Evolutionary conservation across 2,797 vertebrate genomes (phyloP).

Genomic region (Podarcis siculus): DNA sequence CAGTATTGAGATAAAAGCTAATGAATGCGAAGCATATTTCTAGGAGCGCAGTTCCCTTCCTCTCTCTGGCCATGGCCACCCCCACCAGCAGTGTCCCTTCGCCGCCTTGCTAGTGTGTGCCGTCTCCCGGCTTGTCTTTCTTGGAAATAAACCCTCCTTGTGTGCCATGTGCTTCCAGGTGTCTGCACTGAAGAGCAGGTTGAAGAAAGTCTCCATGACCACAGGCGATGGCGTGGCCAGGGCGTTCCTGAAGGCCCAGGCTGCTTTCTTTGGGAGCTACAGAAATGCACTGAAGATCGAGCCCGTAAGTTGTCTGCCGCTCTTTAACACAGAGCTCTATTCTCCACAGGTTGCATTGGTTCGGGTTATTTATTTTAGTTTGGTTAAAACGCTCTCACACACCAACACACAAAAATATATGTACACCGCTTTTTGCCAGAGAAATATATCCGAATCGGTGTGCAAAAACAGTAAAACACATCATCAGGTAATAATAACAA

Average conservation of each 20-base stretch:
- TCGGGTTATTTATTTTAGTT: not conserved
- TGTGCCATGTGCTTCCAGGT: conserved; percentile 78
- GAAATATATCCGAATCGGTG: too few species aligned
- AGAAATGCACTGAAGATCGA: conserved; percentile 93
- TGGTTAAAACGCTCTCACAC: too few species aligned
- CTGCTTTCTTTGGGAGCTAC: conserved; percentile 95
- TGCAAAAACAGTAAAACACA: too few species aligned
- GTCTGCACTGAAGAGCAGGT: conserved; percentile 90
- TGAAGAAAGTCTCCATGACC: conserved; percentile 94
- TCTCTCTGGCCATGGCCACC: too few species aligned
- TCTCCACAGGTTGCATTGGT: not conserved
- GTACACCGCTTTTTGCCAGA: too few species aligned
- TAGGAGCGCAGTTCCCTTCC: too few species aligned
- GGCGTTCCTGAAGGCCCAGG: conserved; percentile 95
- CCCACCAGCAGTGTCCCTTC: too few species aligned
- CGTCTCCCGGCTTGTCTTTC: not conserved
- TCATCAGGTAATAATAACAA: too few species aligned
- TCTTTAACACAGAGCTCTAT: not conserved
- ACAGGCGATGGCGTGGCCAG: conserved; percentile 93
- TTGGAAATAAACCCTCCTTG: not conserved
- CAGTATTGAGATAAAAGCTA: too few species aligned
- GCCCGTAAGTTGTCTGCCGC: conserved; percentile 82
- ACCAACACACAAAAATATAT: too few species aligned
- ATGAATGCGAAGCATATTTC: too few species aligned
- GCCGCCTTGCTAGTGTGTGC: too few species aligned